Percentiles rank a stretch among this genome's conserved stretches.
Evolutionary conservation across 2,113 vertebrate genomes (phyloP).

Genomic region (Thryonomys swinderianus): DNA sequence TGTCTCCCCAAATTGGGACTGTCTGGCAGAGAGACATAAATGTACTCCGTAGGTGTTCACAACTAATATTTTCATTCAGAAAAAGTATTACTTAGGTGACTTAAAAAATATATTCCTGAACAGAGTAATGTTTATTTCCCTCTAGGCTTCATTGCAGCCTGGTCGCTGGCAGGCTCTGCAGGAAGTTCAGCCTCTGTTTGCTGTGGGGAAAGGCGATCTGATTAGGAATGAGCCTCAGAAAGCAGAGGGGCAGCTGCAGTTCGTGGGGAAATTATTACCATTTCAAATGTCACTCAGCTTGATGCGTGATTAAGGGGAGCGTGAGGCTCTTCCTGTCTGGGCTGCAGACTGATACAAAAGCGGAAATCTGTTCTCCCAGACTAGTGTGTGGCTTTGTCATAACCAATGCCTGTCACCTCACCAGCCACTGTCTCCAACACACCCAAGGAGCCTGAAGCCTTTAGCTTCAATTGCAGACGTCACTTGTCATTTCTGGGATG

Average conservation of each 20-base stretch:
- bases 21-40: background rate
- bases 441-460: constrained; percentile 49
- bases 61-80: background rate
- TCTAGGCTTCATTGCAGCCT: constrained; percentile 80
- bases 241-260: constrained; percentile 83
- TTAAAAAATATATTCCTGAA: constrained; percentile 70
- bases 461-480: constrained; percentile 76
- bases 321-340: constrained; percentile 79
- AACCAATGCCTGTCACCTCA: constrained; percentile 58
- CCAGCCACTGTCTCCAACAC: background rate
- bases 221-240: constrained; percentile 73
- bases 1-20: too few species aligned
- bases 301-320: constrained; percentile 81
- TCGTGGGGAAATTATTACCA: constrained; percentile 85
- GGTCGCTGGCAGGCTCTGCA: constrained; percentile 73
- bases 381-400: constrained; percentile 54
- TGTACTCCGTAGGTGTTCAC: background rate
- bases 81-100: background rate
- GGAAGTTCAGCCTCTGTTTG: constrained; percentile 77
- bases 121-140: constrained; percentile 79
- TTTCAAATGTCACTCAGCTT: constrained; percentile 85
- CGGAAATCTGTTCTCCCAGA: constrained; percentile 71
- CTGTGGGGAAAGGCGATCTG: constrained; percentile 76
- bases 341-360: constrained; percentile 69
- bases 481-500: constrained; percentile 79